A percentile compares a stretch with the other conserved stretches of the same genome.
phyloP scores from a whole-genome alignment of 1,140 invertebrate genomes.

The Cardiocondyla obscurior region DNA sequence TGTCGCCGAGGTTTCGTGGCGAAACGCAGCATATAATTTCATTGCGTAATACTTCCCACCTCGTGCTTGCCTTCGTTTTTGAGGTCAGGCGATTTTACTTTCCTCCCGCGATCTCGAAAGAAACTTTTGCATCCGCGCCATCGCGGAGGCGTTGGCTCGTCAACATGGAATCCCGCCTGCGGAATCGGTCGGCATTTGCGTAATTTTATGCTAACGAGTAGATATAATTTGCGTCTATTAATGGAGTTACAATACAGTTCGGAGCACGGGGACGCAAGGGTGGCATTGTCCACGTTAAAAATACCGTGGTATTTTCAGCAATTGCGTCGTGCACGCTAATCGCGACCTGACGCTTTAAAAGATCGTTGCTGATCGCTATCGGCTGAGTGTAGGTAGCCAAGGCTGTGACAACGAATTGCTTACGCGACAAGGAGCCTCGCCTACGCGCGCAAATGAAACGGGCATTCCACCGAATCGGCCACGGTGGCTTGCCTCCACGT shows the following conservation, averaged over 20 bases:
- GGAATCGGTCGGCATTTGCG: neutral
- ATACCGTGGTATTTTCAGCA: neutral
- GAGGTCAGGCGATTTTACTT: slow-evolving; percentile 43
- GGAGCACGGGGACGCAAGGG: neutral
- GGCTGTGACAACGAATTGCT: slow-evolving; percentile 43
- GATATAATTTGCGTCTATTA: neutral
- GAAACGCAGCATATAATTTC: slow-evolving; percentile 26
- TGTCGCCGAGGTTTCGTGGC: slow-evolving; percentile 35
- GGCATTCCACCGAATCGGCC: slow-evolving; percentile 25
- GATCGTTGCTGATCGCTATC: slow-evolving; percentile 18
- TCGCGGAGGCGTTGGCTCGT: neutral
- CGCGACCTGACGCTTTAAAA: slow-evolving; percentile 14
- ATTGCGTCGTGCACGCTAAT: neutral
- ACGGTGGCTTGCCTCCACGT: neutral
- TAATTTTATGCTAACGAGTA: slow-evolving; percentile 2
- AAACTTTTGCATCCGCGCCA: neutral
- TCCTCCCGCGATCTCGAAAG: neutral
- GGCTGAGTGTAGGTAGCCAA: slow-evolving; percentile 42
- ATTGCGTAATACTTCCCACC: slow-evolving; percentile 29
- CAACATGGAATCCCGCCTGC: neutral
- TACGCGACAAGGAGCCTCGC: slow-evolving; percentile 19
- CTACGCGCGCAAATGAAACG: slow-evolving; percentile 27
- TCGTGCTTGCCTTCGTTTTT: slow-evolving; percentile 1
- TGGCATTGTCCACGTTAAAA: neutral
- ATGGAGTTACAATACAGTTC: neutral